Percentiles rank a stretch among this genome's conserved stretches.
Evolutionary conservation across 2,888 invertebrate genomes (phyloP).

Genomic region (Gonocerus acuteangulatus): DNA sequence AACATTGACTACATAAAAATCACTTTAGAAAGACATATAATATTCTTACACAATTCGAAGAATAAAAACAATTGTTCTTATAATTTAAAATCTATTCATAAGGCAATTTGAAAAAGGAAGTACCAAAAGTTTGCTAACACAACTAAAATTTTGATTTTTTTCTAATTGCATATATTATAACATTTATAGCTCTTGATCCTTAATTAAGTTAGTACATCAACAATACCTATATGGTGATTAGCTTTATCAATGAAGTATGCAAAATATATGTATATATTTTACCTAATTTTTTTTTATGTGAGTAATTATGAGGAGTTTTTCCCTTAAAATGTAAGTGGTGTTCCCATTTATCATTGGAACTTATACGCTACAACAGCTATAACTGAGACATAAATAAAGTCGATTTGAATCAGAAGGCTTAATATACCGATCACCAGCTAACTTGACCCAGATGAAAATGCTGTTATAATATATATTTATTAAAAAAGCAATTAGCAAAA

Average conservation of each 20-base stretch:
- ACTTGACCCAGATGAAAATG: background rate
- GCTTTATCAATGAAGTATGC: background rate
- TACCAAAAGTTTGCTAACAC: constrained; percentile 1
- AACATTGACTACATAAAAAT: constrained; percentile 9
- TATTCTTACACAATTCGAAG: constrained; percentile 3
- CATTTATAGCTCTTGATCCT: background rate
- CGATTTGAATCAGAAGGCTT: background rate
- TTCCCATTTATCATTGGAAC: background rate
- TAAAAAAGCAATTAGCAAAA: constrained; percentile 12
- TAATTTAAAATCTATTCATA: background rate
- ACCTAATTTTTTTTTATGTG: background rate
- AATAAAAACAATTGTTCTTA: background rate
- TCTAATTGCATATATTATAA: background rate
- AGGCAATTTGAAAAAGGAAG: background rate
- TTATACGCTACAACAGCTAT: background rate
- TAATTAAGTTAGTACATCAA: background rate
- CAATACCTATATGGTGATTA: constrained; percentile 1
- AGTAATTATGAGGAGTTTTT: background rate
- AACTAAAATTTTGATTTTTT: constrained; percentile 5
- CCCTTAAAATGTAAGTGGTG: background rate
- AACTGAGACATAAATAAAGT: background rate
- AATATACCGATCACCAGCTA: background rate
- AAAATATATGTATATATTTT: constrained; percentile 1
- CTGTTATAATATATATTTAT: background rate
- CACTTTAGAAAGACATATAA: constrained; percentile 15